These are phyloP conservation scores for Petrolisthes cinctipes DNA, from an alignment of 2,888 invertebrate species.

Conservation along the genomic window DNA sequence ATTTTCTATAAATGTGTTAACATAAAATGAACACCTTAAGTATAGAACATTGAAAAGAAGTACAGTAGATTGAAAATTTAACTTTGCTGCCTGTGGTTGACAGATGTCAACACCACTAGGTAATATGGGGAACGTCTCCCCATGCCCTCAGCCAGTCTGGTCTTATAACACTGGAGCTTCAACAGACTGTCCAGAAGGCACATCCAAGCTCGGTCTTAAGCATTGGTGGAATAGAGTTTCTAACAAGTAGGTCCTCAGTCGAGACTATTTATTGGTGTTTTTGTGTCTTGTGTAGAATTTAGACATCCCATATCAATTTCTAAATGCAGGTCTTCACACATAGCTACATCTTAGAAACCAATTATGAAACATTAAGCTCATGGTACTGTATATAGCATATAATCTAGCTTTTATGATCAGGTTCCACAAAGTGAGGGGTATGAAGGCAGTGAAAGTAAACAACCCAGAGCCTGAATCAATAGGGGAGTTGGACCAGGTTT, in stretches of 20 bases:
- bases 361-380: not conserved
- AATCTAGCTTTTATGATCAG: slow-evolving; percentile 11
- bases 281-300: too few relatives aligned
- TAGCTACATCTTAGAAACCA: too few relatives aligned
- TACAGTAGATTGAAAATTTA: too few relatives aligned
- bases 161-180: not conserved
- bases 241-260: slow-evolving; percentile 33
- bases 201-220: slow-evolving; percentile 46
- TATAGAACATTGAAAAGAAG: too few relatives aligned
- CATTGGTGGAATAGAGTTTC: slow-evolving; percentile 62
- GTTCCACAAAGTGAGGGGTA: slow-evolving; percentile 38
- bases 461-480: slow-evolving; percentile 5
- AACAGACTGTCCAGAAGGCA: slow-evolving; percentile 5
- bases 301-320: too few relatives aligned
- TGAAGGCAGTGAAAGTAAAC: not conserved
- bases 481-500: slow-evolving; percentile 12
- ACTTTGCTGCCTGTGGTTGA: not conserved
- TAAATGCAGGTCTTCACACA: too few relatives aligned
- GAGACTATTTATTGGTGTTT: not conserved
- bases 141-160: slow-evolving; percentile 24
- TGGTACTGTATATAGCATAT: not conserved
- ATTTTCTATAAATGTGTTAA: too few relatives aligned
- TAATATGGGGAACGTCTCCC: slow-evolving; percentile 4
- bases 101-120: slow-evolving; percentile 41
- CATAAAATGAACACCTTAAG: too few relatives aligned